These are phyloP conservation scores for Anguilla japonica DNA, from an alignment of 2,113 vertebrate genomes.

Conservation along the genomic window DNA sequence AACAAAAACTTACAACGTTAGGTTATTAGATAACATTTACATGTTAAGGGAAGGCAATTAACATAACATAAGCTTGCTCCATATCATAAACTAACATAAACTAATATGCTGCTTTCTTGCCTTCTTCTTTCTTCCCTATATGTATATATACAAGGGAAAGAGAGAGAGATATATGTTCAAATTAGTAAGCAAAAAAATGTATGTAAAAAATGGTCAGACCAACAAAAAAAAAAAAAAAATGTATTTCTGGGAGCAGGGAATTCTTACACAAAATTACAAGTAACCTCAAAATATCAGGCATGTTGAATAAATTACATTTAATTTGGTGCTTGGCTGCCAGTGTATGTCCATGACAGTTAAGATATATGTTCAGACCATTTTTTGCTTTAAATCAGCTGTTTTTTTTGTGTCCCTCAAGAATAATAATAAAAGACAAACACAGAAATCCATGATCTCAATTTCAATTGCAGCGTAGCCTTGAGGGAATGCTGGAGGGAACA, in stretches of 20 bases:
- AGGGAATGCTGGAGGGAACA: conserved; percentile 15
- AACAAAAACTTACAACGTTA: no score
- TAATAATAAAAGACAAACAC: conserved; percentile 23
- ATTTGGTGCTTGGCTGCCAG: neutral
- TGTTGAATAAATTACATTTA: neutral
- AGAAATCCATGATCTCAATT: conserved; percentile 18
- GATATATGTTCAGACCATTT: neutral
- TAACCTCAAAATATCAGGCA: neutral
- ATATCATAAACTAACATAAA: no score
- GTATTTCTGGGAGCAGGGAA: no score
- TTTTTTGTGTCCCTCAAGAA: neutral
- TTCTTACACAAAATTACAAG: neutral
- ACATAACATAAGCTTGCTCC: no score
- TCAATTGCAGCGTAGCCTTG: conserved; percentile 20
- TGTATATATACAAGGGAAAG: neutral
- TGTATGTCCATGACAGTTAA: neutral
- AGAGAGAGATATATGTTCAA: neutral
- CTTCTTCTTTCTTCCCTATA: no score
- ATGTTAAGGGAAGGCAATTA: no score
- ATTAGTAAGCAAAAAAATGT: no score
- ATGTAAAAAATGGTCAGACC: no score
- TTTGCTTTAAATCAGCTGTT: conserved; percentile 19
- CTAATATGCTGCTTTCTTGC: no score
- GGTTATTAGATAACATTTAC: no score
- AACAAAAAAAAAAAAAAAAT: no score